Base-by-base conservation (phyloP, 2,113 vertebrate species). In the Nibea coibor region DNA sequence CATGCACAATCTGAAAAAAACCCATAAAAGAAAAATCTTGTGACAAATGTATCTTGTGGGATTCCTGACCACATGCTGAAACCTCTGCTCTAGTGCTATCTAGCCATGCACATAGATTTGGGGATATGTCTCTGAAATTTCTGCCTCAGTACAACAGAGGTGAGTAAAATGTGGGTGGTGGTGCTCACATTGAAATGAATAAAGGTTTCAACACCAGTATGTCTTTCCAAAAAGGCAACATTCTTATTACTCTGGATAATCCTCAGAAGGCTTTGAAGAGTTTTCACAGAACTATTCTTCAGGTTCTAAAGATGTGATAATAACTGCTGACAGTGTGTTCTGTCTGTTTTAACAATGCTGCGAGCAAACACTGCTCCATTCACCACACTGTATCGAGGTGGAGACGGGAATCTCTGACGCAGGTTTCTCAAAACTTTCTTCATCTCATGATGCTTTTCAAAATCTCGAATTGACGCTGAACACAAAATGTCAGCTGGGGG, bases 251-350 rank as follows among this genome's bases (percentile, higher is more conserved):
- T 28, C 24, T 26, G 56, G 39, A 24, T 19, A 28, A 72, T 58
- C 22, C 8, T 58, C 39, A 45, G 4, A 48, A 6, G 5, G 20
- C 35, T 43, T 63, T 42, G 35, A 43, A 43, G n/a, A 45, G 42
- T 59, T 72, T 39, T 47, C 17, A 54, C 53, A 43, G 68, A 51
- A 51, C 5, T 51, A n/a, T 14, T 71, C 24, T 57, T 58, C 35
- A 53, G 20, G 9, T 14, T 2, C 17, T 42, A 16, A 20, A 72
- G 54, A 59, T 31, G 19, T 10, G 24, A 31, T 56, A 54, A 56
- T 47, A 54, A 7, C 5, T 2, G 16, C 8, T 43, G 53, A 26
- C 56, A 35, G 50, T 62, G 7, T 43, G 39, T 19, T 47, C 20
- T 31, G 11, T 57, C 31, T 51, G 51, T 58, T 48, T 56, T 76